These are phyloP conservation scores for Borostomias antarcticus DNA, from an alignment of 2,797 vertebrate genomes.

Conservation along the genomic window DNA sequence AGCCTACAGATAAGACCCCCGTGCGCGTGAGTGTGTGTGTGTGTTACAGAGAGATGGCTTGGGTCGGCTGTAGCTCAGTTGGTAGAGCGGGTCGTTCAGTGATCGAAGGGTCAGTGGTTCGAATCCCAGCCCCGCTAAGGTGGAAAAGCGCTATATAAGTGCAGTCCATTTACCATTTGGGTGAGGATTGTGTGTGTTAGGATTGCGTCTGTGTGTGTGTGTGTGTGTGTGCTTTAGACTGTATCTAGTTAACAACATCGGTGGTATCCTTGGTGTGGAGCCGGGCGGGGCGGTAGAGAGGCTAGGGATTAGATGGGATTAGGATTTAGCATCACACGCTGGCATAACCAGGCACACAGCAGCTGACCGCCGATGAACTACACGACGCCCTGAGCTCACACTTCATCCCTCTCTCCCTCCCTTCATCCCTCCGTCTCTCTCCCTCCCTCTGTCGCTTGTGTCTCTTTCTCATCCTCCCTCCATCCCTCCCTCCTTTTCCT, in stretches of 20 bases:
- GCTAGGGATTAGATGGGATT: constrained; percentile 74
- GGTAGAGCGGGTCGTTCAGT: no score
- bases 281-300: constrained; percentile 41
- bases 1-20: no score
- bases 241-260: constrained; percentile 33
- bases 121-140: no score
- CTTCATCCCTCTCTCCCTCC: constrained; percentile 55
- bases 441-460: constrained; percentile 10
- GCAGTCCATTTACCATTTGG: no score
- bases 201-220: background rate
- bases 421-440: constrained; percentile 2
- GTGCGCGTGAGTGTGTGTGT: no score
- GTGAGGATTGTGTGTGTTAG: background rate
- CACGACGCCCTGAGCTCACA: constrained; percentile 67
- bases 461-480: constrained; percentile 52
- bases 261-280: constrained; percentile 33
- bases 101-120: no score
- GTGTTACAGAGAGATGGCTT: no score
- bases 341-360: constrained; percentile 43
- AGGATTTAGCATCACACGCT: constrained; percentile 70
- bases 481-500: constrained; percentile 1
- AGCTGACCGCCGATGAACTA: constrained; percentile 63
- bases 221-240: background rate
- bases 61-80: no score
- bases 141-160: no score